These are phyloP conservation scores for Protonibea diacanthus DNA, from an alignment of 2,797 vertebrate genomes.

Conservation along the genomic window DNA sequence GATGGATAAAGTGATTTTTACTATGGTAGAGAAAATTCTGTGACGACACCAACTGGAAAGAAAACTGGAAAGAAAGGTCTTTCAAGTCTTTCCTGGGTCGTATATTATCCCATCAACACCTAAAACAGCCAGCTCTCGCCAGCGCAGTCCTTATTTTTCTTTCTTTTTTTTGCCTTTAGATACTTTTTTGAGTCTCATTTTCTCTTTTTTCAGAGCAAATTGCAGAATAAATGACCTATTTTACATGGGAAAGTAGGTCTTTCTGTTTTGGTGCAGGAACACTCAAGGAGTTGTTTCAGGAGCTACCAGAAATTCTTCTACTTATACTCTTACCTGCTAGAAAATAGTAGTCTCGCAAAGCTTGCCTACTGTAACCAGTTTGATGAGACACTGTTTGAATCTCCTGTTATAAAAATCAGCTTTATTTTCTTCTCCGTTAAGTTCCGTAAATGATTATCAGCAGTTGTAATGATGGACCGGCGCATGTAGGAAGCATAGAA, in stretches of 20 bases:
- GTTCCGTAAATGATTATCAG: slow-evolving; percentile 3
- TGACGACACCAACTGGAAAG: too few relatives aligned
- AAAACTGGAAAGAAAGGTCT: too few relatives aligned
- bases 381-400: background rate
- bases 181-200: background rate
- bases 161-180: background rate
- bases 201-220: background rate
- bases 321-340: background rate
- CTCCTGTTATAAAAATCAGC: background rate
- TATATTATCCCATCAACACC: background rate
- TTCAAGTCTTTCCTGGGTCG: background rate
- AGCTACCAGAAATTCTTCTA: background rate
- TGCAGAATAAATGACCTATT: background rate
- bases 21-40: too few relatives aligned
- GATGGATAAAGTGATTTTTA: too few relatives aligned
- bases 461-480: background rate
- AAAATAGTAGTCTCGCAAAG: too few relatives aligned
- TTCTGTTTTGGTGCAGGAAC: background rate
- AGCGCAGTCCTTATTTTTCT: background rate
- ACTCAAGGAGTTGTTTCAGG: background rate
- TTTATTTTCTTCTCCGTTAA: slow-evolving; percentile 3
- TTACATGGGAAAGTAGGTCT: background rate
- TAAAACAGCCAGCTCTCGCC: background rate
- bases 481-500: background rate
- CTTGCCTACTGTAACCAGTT: background rate